Base-by-base conservation (phyloP, 2,888 invertebrate species). In the Hydrotaea diabolus region DNA sequence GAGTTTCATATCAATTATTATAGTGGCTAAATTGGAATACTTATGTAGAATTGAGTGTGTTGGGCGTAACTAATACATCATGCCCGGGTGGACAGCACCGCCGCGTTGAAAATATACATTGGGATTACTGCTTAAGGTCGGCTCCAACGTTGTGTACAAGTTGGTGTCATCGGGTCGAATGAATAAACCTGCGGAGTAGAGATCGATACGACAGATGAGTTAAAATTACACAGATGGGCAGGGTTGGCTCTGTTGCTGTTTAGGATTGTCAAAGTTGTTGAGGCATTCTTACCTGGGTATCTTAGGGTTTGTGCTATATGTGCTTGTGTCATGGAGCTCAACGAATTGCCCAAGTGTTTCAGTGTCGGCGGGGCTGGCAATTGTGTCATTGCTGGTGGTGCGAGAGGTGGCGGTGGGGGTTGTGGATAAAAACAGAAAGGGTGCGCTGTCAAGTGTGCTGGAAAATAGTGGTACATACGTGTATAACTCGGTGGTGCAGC, bases 71-170 rank as follows among this genome's bases (percentile, higher is more conserved):
- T 93, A 97, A 93, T 97, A 97, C 95, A 97, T 97, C 96, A 97
- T 97, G 93, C 97, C 97, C 88, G 96, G 96, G 94, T 97, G 97
- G 89, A 97, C 95, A 86, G 93, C 94, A 84, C 95, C 96, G 89
- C 95, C 94, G 90, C 97, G 95, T 93, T 97, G 97, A 93, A 97
- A 97, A 93, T 96, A 97, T 87, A 97, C 97, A 93, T 97, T 97
- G 87, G 97, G 97, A 93, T 97, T 97, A 93, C 96, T 96, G 93
- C 97, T 97, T 92, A 97, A 94, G 88, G 96, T 96, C 88, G 96
- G 96, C 93, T 96, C 96, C 91, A 96, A 93, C 88, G 96, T 97
- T 89, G 97, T 96, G 93, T 97, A 97, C 90, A 96, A 94, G 93
- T 95, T 96, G 89, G 95, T 95, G 92, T 97, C 97, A 91, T 96